phyloP scores from a whole-genome alignment of 2,797 vertebrate genomes.

The Micrastur ruficollis region DNA sequence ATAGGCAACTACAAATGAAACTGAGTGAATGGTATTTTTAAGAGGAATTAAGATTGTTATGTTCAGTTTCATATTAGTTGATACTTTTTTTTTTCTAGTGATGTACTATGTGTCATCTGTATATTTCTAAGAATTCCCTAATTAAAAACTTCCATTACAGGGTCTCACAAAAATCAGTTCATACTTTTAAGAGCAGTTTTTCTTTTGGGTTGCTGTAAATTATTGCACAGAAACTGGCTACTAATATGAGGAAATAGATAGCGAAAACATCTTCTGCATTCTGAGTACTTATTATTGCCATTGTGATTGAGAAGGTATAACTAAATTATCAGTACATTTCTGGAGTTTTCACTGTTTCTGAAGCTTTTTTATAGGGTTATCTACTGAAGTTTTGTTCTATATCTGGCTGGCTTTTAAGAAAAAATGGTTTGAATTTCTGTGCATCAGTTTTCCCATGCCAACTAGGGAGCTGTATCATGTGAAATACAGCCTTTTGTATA shows the following conservation, averaged over 20 bases:
- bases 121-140: not conserved
- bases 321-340: not conserved
- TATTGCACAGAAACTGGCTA: not conserved
- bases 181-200: not conserved
- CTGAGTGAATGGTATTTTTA: not conserved
- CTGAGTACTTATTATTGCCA: not conserved
- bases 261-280: not conserved
- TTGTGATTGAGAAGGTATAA: not conserved
- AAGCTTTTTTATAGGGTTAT: not conserved
- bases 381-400: not conserved
- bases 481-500: not conserved
- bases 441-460: not conserved
- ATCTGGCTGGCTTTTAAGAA: not conserved
- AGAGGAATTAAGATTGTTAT: not conserved
- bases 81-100: not conserved
- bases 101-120: not conserved
- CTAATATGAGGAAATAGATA: not conserved
- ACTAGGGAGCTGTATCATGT: rapidly evolving
- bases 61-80: not conserved
- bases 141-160: not conserved
- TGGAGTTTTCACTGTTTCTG: not conserved
- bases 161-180: not conserved
- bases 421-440: not conserved
- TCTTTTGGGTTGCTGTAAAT: not conserved
- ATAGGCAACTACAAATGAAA: not conserved